Conservation (phyloP, 2,888 invertebrate species). For the Tolmerus cingulatus region DNA sequence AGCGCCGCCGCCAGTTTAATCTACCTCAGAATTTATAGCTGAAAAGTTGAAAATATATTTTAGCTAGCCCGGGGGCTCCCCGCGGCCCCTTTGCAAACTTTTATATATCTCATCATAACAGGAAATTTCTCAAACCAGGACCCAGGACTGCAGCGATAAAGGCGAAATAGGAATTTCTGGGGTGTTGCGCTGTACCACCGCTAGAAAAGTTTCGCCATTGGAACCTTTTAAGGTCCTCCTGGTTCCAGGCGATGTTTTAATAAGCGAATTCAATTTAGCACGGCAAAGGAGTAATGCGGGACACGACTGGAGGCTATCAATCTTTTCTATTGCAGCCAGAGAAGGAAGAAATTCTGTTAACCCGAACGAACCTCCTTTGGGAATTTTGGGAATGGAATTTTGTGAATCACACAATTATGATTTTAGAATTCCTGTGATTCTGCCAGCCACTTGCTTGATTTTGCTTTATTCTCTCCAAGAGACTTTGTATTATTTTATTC, state of each 20-base stretch:
- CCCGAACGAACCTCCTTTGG: neutral
- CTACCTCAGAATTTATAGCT: neutral
- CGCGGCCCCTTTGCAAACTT: neutral
- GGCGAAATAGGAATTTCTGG: neutral
- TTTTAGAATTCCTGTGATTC: neutral
- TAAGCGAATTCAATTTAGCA: neutral
- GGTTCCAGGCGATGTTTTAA: neutral
- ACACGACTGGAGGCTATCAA: neutral
- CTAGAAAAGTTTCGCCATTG: neutral
- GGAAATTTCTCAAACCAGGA: neutral
- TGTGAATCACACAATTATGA: neutral
- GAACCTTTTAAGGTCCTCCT: neutral
- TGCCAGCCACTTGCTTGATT: neutral
- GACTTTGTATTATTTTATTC: neutral
- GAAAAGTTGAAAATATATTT: neutral
- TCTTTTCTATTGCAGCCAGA: neutral
- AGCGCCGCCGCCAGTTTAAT: neutral
- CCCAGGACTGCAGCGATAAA: neutral
- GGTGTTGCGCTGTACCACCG: neutral
- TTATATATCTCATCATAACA: slow-evolving; percentile 3
- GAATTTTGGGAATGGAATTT: neutral
- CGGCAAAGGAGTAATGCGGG: neutral
- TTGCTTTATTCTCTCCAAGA: neutral
- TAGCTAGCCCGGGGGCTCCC: neutral
- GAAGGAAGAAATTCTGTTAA: neutral